phyloP scores from a whole-genome alignment of 1,140 invertebrate genomes.

The Nephila pilipes region DNA sequence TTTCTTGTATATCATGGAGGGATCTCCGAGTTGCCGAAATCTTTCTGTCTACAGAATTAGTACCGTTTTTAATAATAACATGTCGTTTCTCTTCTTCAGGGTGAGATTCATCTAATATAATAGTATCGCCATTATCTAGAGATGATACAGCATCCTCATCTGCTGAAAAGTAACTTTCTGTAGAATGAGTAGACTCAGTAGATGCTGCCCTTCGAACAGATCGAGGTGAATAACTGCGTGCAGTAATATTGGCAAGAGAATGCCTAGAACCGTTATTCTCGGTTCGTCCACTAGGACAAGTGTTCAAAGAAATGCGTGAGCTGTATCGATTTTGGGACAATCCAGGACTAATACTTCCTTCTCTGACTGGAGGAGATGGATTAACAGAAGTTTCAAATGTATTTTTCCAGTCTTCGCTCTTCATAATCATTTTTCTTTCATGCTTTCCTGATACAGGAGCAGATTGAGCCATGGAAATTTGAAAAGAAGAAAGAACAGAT shows the following conservation, averaged over 20 bases:
- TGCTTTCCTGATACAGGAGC: slow-evolving; percentile 67
- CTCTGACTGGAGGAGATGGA: slow-evolving; percentile 37
- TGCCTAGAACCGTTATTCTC: slow-evolving; percentile 72
- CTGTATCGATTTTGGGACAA: slow-evolving; percentile 73
- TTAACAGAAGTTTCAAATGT: slow-evolving; percentile 40
- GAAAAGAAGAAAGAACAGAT: slow-evolving; percentile 66
- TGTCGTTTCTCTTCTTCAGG: slow-evolving; percentile 61
- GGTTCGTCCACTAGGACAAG: slow-evolving; percentile 49
- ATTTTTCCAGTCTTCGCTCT: slow-evolving; percentile 60
- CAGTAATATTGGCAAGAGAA: slow-evolving; percentile 74
- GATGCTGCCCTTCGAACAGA: slow-evolving; percentile 86
- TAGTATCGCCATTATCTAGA: slow-evolving; percentile 42
- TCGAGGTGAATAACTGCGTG: slow-evolving; percentile 73
- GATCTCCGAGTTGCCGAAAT: slow-evolving; percentile 67
- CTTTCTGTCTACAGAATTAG: slow-evolving; percentile 74
- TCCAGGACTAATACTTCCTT: slow-evolving; percentile 71
- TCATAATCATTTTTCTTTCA: slow-evolving; percentile 64
- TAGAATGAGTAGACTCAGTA: slow-evolving; percentile 89
- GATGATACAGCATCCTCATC: slow-evolving; percentile 87
- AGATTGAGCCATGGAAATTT: slow-evolving; percentile 72
- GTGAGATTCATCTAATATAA: slow-evolving; percentile 37
- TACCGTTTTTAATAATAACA: slow-evolving; percentile 65
- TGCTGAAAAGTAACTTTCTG: slow-evolving; percentile 94
- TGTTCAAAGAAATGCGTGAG: slow-evolving; percentile 73
- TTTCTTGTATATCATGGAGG: slow-evolving; percentile 78